Percentiles rank a stretch among this genome's conserved stretches.
phyloP scores from a whole-genome alignment of 1,140 invertebrate genomes.

The Tetramorium alpestre region DNA sequence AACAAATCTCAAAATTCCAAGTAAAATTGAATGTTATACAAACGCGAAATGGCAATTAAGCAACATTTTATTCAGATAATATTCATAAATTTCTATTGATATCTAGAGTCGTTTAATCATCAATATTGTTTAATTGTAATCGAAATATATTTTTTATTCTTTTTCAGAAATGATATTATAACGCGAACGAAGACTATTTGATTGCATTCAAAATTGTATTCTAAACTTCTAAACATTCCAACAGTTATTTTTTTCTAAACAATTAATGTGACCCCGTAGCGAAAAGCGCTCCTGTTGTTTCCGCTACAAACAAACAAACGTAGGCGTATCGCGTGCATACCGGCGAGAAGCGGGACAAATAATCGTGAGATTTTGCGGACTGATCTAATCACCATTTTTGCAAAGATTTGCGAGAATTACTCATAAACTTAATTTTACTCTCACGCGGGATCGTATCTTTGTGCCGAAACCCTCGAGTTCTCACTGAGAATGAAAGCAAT shows the following conservation, averaged over 20 bases:
- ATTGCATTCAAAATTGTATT: not conserved
- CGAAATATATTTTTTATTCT: not conserved
- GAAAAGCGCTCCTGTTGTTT: conserved; percentile 45
- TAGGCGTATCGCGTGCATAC: not conserved
- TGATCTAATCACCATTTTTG: not conserved
- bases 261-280: not conserved
- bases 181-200: not conserved
- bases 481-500: not conserved
- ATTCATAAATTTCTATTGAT: not conserved
- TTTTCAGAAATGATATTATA: not conserved
- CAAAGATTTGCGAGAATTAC: not conserved
- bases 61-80: not conserved
- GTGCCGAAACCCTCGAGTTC: not conserved
- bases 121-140: not conserved
- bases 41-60: not conserved
- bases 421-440: not conserved
- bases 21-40: not conserved
- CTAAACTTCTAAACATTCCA: not conserved
- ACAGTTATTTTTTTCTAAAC: not conserved
- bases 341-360: not conserved
- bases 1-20: not conserved
- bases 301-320: conserved; percentile 39
- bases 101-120: not conserved
- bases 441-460: not conserved
- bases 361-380: not conserved